Base-by-base conservation (phyloP, 2,113 vertebrate species). In the Oncorhynchus kisutch region DNA sequence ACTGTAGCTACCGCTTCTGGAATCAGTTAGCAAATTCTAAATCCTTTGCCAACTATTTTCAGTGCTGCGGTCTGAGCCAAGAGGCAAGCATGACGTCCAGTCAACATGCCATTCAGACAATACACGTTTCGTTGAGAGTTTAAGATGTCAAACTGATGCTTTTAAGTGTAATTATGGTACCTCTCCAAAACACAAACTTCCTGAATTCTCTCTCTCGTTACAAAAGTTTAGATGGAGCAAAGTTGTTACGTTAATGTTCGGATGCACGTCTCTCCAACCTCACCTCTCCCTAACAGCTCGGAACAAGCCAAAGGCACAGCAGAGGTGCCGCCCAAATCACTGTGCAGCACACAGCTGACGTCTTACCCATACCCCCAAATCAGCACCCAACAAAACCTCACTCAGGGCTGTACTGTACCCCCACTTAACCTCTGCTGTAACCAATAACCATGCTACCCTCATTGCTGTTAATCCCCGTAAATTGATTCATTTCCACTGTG, bases 231-330 rank as follows among this genome's bases (percentile, higher is more conserved):
- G 18, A 20, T 4, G 1, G 86, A 83, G 82, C n/a, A 14, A 9
- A 76, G 76, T 75, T 48, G 89, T 88, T 87, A 90, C 89, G 89
- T 85, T 83, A 83, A 13, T 64, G 81, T 82, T 77, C 80, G 82
- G 83, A 84, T 34, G 27, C 77, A 78, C 85, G 80, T 84, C 84
- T 72, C 81, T 34, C 34, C 77, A 48, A 14, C 67, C 14, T 48
- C 22, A 34, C 39, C 39, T 12, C 39, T 45, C 39, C 2, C 39
- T 13, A n/a, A 84, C 80, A 70, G 76, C 83, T 79, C 45, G 81
- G 72, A 83, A 73, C 87, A 78, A 82, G 81, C 85, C 86, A 87
- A 88, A 89, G 90, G 59, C 86, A 84, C 72, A 4, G 72, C 78
- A 57, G 80, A 78, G 29, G 16, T 65, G 48, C 12, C 9, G 39